These are phyloP conservation scores for Hypomecis punctinalis DNA, from an alignment of 2,888 invertebrate genomes.

Conservation along the genomic window DNA sequence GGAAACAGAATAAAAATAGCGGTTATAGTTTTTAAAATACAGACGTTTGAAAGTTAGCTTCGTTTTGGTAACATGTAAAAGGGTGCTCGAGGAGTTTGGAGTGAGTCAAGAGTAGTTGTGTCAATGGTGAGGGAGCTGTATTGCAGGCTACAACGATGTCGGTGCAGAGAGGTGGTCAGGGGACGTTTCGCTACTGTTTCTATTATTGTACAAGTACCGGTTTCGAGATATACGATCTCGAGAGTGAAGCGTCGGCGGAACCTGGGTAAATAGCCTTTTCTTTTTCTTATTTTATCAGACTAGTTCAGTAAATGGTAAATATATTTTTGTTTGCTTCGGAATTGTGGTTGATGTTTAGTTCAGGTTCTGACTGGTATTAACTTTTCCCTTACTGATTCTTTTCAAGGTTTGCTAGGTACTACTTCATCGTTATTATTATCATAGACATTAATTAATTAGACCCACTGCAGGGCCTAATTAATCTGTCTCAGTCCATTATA, in stretches of 20 bases:
- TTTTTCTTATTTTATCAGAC: not conserved
- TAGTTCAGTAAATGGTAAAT: too few species aligned
- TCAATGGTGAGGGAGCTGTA: conserved; percentile 59
- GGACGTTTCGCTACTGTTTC: conserved; percentile 70
- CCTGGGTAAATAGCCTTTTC: conserved; percentile 49
- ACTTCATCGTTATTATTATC: too few species aligned
- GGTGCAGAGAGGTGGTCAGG: conserved; percentile 69
- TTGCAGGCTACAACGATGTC: conserved; percentile 54
- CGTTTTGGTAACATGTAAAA: conserved; percentile 15
- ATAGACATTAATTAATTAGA: too few species aligned
- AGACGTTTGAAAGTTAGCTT: not conserved
- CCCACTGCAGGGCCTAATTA: too few species aligned
- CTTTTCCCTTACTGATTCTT: too few species aligned
- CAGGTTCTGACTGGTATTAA: too few species aligned
- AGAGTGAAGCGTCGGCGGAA: conserved; percentile 57
- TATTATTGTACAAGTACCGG: conserved; percentile 72
- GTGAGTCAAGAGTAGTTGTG: conserved; percentile 43
- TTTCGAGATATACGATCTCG: conserved; percentile 79
- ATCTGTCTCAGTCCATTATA: too few species aligned
- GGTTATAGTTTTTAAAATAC: not conserved
- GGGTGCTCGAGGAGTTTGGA: not conserved
- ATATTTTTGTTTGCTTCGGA: too few species aligned
- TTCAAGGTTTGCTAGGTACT: too few species aligned
- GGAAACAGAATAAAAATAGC: not conserved
- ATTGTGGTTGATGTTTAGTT: too few species aligned